Conservation (phyloP, 2,888 invertebrate species). For the Anthophora plumipes region DNA sequence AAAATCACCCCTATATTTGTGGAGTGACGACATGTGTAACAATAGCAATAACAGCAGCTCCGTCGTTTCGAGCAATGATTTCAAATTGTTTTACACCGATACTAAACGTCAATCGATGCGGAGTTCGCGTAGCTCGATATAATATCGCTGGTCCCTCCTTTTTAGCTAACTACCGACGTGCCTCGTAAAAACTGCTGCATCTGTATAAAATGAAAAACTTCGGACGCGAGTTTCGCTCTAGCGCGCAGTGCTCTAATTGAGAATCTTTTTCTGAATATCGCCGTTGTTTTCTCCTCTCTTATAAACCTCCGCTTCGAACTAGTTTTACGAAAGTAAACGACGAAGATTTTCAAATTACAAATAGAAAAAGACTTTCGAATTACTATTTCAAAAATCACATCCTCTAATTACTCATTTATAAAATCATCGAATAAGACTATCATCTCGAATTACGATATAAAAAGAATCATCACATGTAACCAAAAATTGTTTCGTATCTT, state of each 20-base stretch:
- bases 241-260: constrained; percentile 15
- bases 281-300: not conserved
- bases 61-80: constrained; percentile 69
- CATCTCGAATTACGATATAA: too few relatives aligned
- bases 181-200: constrained; percentile 17
- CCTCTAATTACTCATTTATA: too few relatives aligned
- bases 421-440: too few relatives aligned
- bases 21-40: constrained; percentile 56
- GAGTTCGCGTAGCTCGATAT: constrained; percentile 6
- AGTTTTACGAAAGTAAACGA: not conserved
- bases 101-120: constrained; percentile 73
- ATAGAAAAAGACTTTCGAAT: too few relatives aligned
- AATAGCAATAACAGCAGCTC: constrained; percentile 71
- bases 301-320: not conserved
- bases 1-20: constrained; percentile 31
- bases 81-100: constrained; percentile 74
- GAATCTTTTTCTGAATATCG: constrained; percentile 8
- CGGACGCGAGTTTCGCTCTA: constrained; percentile 9
- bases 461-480: too few relatives aligned
- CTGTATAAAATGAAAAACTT: constrained; percentile 9
- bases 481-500: too few relatives aligned
- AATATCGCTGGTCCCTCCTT: not conserved
- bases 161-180: not conserved
- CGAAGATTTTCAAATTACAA: too few relatives aligned
- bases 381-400: too few relatives aligned